phyloP scores from a whole-genome alignment of 1,140 invertebrate genomes.

The Berghia stephanieae region DNA sequence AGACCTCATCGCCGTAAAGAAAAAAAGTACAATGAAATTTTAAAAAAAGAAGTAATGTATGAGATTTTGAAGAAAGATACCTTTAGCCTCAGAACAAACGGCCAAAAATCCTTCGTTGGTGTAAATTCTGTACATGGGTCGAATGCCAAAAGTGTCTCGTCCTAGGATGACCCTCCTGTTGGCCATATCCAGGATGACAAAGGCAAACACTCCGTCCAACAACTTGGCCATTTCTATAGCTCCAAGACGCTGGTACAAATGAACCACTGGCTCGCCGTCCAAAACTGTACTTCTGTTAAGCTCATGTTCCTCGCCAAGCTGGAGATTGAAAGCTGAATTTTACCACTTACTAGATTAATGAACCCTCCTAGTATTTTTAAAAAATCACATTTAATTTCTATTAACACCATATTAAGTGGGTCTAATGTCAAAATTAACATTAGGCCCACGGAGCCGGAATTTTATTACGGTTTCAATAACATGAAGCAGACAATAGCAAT shows the following conservation, averaged over 20 bases:
- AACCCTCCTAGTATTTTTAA: not conserved
- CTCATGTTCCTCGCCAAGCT: slow-evolving; percentile 55
- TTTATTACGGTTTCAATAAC: too few species aligned
- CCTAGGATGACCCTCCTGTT: slow-evolving; percentile 77
- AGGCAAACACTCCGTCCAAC: slow-evolving; percentile 82
- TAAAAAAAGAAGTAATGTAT: too few species aligned
- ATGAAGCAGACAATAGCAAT: too few species aligned
- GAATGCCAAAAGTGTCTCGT: slow-evolving; percentile 87
- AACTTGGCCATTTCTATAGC: slow-evolving; percentile 60
- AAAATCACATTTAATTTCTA: not conserved
- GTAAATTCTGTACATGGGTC: slow-evolving; percentile 79
- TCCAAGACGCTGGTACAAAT: slow-evolving; percentile 63
- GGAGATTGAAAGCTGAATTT: too few species aligned
- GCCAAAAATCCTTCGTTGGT: slow-evolving; percentile 59
- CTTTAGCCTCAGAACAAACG: slow-evolving; percentile 66
- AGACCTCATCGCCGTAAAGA: too few species aligned
- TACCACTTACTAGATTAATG: not conserved
- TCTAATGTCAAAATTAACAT: too few species aligned
- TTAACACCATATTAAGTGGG: too few species aligned
- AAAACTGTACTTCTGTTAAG: slow-evolving; percentile 59
- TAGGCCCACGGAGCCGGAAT: too few species aligned
- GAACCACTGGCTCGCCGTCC: slow-evolving; percentile 67
- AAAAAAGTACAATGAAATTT: too few species aligned
- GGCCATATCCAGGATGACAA: slow-evolving; percentile 80
- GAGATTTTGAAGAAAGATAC: slow-evolving; percentile 44